Evolutionary conservation across 2,888 invertebrate species (phyloP), one percentile per base, ranked within the genome.

Genomic region (Drosophila quinaria): DNA sequence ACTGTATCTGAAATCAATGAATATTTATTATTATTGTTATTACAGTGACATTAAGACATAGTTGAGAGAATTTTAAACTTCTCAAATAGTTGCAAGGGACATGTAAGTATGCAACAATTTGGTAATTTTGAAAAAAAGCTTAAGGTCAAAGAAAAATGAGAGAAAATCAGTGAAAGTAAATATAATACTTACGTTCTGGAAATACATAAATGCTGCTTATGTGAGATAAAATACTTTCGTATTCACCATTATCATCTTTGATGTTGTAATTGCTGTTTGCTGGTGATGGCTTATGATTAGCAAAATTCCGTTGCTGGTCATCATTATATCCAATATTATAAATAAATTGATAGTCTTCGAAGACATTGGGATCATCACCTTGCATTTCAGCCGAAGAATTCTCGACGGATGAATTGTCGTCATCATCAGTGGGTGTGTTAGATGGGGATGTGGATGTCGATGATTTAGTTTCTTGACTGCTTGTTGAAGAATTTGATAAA

Each of bases 201-300:
- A 93, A 93, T 3, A 93, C 87, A 74, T 93, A 93, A 39, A 93
- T 82, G 66, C 91, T 91, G 74, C 90, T 91, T 11, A 91, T 87
- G 46, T 90, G 90, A 1, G 92, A 92, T 70, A 90, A 91, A 75
- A 86, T 74, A 41, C 72, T 78, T 25, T 80, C 89, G 33, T 74
- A 72, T 49, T 82, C 81, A 31, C 70, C 72, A 19, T 70, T 51
- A 31, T 67, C 70, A 37, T 54, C 13, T 15, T 69, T 46, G 6
- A 37, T 44, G 0, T 46, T 31, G 31, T 44, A 78, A 9, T 76
- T 42, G 6, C 19, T 33, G 22, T 37, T 8, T 37, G 25, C 25
- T 5, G 25, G 6, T 42, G 25, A 5, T 0, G 25, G 25, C 25
- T 17, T 46, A 19, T 37, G 35, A 13, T 56, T 56, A 9, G 4